Base-by-base conservation (phyloP, 2,113 vertebrate genomes). In the Macquaria australasica region DNA sequence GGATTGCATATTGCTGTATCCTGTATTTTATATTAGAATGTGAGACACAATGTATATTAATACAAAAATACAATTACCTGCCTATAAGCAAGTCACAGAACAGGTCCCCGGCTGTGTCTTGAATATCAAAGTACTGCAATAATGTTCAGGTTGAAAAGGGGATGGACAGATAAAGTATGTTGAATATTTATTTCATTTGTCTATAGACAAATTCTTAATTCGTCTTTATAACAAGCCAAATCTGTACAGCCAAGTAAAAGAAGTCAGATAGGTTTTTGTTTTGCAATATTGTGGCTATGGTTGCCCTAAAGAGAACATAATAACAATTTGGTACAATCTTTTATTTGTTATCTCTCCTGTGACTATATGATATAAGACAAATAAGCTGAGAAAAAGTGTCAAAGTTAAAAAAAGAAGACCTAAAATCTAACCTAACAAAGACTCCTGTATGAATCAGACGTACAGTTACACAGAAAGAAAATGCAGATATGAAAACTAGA, bases 401-500 rank as follows among this genome's bases (percentile, higher is more conserved):
- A 53, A 48, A 56, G 14, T 21, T 20, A 48, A 37, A 70, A 7
- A 25, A 56, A 39, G 25, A 5, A 28, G 6, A 64, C 12, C 6
- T 16, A 21, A 72, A 73, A 31, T 2, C 16, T 4, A 43, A 64
- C 11, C 23, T 70, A 21, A 39, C 3, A 84, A 73, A 31, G 18
- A 41, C 51, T 48, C 73, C n/a, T 48, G 53, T 20, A 9, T n/a
- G 23, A 50, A 37, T 53, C 21, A 58, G 6, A 23, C 45, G 64
- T 3, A n/a, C 11, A 59, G 37, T 71, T 59, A 41, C 63, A 78
- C 15, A 41, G 55, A 75, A 41, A 51, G 21, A 25, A 20, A 58
- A 69, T 43, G 55, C 64, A 62, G 64, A 78, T 58, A 62, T 77
- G 73, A 82, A n/a, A 77, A 34, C 25, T 18, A 25, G 23, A 73